phyloP scores from a whole-genome alignment of 2,888 invertebrate species.

The Lamellibrachia columna region DNA sequence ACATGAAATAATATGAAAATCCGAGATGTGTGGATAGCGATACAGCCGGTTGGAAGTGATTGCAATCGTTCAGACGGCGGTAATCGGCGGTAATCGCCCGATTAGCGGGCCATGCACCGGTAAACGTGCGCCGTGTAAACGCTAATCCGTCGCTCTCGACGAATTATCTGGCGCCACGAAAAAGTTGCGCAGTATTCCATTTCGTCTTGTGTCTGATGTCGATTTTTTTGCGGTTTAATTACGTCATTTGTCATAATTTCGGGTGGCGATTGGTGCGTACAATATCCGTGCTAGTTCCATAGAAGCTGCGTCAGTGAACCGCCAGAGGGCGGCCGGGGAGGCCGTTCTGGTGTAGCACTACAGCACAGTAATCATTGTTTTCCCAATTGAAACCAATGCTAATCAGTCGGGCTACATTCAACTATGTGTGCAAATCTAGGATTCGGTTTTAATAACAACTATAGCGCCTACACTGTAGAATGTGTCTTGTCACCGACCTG shows the following conservation, averaged over 20 bases:
- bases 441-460: too few relatives aligned
- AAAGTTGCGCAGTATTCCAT: not conserved
- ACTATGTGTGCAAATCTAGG: too few relatives aligned
- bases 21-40: not conserved
- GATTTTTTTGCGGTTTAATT: conserved; percentile 13
- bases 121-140: not conserved
- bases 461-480: too few relatives aligned
- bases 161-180: not conserved
- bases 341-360: not conserved
- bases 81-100: not conserved
- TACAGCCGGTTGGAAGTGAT: not conserved
- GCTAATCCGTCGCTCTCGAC: not conserved
- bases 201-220: not conserved
- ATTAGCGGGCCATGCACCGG: conserved; percentile 1
- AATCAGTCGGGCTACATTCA: not conserved
- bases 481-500: too few relatives aligned
- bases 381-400: not conserved
- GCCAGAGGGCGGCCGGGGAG: too few relatives aligned
- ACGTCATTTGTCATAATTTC: not conserved
- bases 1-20: not conserved
- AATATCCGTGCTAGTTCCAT: not conserved
- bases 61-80: not conserved
- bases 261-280: not conserved
- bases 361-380: not conserved
- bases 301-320: not conserved